These are phyloP conservation scores for Gallinago stenura DNA, from an alignment of 2,797 vertebrate species.

Conservation along the genomic window DNA sequence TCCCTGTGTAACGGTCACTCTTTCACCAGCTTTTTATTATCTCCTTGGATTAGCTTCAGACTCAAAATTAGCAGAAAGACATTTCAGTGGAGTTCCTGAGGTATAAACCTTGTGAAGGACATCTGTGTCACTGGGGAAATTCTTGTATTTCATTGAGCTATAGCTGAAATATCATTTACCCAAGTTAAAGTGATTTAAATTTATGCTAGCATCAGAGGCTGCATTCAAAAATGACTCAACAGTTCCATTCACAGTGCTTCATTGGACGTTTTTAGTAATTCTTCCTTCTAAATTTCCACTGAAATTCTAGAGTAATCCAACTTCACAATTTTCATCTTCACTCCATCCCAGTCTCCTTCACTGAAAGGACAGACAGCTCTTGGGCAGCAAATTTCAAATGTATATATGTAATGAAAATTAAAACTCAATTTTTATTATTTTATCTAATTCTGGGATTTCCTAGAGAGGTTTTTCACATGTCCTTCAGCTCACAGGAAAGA, in stretches of 20 bases:
- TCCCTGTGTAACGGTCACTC: background rate
- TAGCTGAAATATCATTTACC: conserved; percentile 27
- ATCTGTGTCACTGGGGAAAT: background rate
- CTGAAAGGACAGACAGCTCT: background rate
- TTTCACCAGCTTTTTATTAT: conserved; percentile 14
- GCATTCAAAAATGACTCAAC: conserved; percentile 4
- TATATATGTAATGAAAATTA: background rate
- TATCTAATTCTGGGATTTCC: background rate
- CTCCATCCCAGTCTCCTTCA: background rate
- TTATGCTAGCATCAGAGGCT: background rate
- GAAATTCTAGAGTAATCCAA: background rate
- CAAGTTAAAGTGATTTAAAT: conserved; percentile 32
- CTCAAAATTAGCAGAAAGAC: conserved; percentile 35
- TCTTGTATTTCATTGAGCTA: conserved; percentile 29
- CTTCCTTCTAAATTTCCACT: background rate
- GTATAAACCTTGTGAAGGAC: conserved; percentile 16
- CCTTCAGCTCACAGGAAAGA: background rate
- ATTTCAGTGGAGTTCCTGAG: conserved; percentile 6
- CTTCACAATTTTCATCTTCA: background rate
- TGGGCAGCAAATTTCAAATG: background rate
- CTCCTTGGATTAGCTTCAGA: conserved; percentile 16
- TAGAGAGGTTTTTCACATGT: background rate
- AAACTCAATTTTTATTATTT: background rate
- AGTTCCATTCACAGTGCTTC: background rate
- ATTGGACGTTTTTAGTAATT: background rate